phyloP scores from a whole-genome alignment of 1,140 invertebrate species.

The Nasonia giraulti region DNA sequence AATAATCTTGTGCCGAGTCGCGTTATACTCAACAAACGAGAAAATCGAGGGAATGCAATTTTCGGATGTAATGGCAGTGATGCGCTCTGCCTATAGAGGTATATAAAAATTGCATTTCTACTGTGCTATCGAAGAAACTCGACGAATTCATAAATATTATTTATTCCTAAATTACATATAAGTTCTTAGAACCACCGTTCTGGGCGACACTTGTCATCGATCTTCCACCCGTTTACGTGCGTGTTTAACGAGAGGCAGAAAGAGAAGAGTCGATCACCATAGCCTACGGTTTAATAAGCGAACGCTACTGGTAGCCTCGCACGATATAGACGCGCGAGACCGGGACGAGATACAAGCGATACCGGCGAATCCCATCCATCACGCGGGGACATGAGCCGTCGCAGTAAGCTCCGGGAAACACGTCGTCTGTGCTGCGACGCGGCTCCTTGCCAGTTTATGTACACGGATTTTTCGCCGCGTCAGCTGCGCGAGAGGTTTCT shows the following conservation, averaged over 20 bases:
- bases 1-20: slow-evolving; percentile 28
- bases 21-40: slow-evolving; percentile 43
- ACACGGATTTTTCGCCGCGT: background rate
- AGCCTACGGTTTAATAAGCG: slow-evolving; percentile 29
- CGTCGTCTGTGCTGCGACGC: background rate
- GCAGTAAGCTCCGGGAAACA: slow-evolving; percentile 51
- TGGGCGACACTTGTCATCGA: slow-evolving; percentile 21
- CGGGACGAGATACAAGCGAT: slow-evolving; percentile 60
- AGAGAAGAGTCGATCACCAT: background rate
- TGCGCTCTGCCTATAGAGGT: background rate
- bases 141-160: too few species aligned
- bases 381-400: slow-evolving; percentile 56
- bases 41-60: slow-evolving; percentile 36
- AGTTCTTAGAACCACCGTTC: background rate
- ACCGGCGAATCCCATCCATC: slow-evolving; percentile 61
- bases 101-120: background rate
- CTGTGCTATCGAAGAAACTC: too few species aligned
- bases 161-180: too few species aligned
- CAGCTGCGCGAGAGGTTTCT: background rate
- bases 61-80: slow-evolving; percentile 16
- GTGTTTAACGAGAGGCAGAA: background rate
- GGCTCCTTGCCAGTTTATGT: too few species aligned
- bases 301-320: background rate
- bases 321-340: background rate
- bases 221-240: background rate